A percentile compares a stretch with the other conserved stretches of the same genome.
These are phyloP conservation scores for Dryocosmus kuriphilus DNA, from an alignment of 2,888 invertebrate species.

Conservation along the genomic window DNA sequence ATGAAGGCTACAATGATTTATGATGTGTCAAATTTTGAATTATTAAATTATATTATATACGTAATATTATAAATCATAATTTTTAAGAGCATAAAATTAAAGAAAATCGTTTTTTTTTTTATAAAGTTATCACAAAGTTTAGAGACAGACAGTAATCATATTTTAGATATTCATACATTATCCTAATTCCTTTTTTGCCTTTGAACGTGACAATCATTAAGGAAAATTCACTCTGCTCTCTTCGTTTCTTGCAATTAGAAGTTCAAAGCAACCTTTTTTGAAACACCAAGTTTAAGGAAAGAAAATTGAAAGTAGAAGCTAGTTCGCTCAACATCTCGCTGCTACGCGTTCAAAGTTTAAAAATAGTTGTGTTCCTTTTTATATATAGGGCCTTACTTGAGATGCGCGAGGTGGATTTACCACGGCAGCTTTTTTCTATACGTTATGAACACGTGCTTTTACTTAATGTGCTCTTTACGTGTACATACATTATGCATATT, in stretches of 20 bases:
- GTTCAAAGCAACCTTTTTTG: neutral
- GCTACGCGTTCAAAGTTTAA: neutral
- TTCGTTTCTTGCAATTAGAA: neutral
- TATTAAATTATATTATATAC: too few species aligned
- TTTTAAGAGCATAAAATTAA: too few species aligned
- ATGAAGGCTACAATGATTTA: too few species aligned
- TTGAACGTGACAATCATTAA: neutral
- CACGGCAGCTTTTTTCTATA: neutral
- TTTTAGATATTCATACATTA: neutral
- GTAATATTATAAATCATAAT: too few species aligned
- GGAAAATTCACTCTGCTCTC: neutral
- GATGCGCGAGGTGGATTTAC: neutral
- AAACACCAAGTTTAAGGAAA: neutral
- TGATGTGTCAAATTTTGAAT: too few species aligned
- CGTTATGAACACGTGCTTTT: neutral
- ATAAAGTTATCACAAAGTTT: too few species aligned
- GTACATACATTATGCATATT: neutral
- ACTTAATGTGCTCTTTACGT: slow-evolving; percentile 27
- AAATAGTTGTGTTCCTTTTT: neutral
- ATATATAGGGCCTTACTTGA: neutral
- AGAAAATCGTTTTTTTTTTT: too few species aligned
- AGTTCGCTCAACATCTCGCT: neutral
- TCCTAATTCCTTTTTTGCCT: neutral
- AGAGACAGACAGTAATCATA: neutral
- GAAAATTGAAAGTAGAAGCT: neutral